phyloP scores from a whole-genome alignment of 2,888 invertebrate genomes.

The Caenorhabditis becei region DNA sequence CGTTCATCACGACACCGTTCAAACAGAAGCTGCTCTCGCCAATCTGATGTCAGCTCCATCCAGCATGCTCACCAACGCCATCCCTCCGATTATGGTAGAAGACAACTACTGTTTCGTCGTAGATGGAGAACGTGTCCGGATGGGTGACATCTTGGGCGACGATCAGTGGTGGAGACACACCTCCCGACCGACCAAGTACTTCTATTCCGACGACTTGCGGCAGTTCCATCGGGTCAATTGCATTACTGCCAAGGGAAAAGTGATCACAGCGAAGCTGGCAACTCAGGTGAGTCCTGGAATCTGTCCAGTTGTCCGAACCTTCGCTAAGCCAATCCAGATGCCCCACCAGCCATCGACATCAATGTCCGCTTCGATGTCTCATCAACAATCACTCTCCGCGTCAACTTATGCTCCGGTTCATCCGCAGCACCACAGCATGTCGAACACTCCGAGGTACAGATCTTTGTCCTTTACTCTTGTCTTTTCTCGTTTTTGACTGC shows the following conservation, averaged over 20 bases:
- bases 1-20: slow-evolving; percentile 81
- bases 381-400: slow-evolving; percentile 41
- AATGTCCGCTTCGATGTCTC: slow-evolving; percentile 52
- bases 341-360: slow-evolving; percentile 56
- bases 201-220: slow-evolving; percentile 80
- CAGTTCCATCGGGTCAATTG: slow-evolving; percentile 81
- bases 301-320: background rate
- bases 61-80: slow-evolving; percentile 75
- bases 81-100: slow-evolving; percentile 80
- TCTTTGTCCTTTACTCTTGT: slow-evolving; percentile 1
- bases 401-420: slow-evolving; percentile 52
- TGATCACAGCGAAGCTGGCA: slow-evolving; percentile 69
- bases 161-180: slow-evolving; percentile 82
- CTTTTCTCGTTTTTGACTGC: background rate
- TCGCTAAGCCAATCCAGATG: slow-evolving; percentile 24
- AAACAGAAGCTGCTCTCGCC: slow-evolving; percentile 81
- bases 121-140: slow-evolving; percentile 80
- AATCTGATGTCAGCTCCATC: slow-evolving; percentile 81
- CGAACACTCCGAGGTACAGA: slow-evolving; percentile 52
- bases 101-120: slow-evolving; percentile 82
- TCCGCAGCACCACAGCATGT: slow-evolving; percentile 59
- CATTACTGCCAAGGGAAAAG: slow-evolving; percentile 78
- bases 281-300: slow-evolving; percentile 39
- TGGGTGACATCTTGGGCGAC: slow-evolving; percentile 80
- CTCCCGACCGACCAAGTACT: slow-evolving; percentile 80